Percentiles rank a stretch among this genome's conserved stretches.
These are phyloP conservation scores for cat (Felis catus) DNA, from an alignment of 2,113 vertebrate species.

Conservation along the genomic window DNA sequence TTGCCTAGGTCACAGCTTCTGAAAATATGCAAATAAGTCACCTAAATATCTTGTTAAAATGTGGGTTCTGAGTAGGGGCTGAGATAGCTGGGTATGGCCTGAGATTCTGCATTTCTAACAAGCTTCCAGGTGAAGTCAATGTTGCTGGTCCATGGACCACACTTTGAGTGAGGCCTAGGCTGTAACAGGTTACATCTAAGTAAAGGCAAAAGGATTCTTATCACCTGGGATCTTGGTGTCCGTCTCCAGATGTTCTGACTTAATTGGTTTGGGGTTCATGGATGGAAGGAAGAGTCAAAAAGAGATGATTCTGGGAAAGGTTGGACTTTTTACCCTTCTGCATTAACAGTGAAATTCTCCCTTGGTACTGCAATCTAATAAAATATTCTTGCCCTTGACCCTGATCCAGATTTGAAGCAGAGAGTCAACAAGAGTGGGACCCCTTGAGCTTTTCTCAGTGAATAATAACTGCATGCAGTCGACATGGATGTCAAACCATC, in stretches of 20 bases:
- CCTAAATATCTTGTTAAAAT: neutral
- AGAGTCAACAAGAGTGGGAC: neutral
- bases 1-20: neutral
- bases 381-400: neutral
- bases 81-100: neutral
- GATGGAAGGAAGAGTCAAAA: neutral
- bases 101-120: slow-evolving; percentile 8
- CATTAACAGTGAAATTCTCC: neutral
- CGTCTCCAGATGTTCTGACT: neutral
- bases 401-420: neutral
- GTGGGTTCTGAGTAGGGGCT: neutral
- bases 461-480: neutral
- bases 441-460: neutral
- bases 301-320: neutral
- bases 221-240: neutral
- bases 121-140: neutral
- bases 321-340: neutral
- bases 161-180: neutral
- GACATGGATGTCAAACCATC: neutral
- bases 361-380: neutral
- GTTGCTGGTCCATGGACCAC: neutral
- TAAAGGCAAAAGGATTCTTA: neutral
- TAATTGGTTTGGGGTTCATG: neutral
- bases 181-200: neutral
- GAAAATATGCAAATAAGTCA: neutral